Evolutionary conservation across 2,797 vertebrate genomes (phyloP).

Genomic region (Sebastes melanostomus): DNA sequence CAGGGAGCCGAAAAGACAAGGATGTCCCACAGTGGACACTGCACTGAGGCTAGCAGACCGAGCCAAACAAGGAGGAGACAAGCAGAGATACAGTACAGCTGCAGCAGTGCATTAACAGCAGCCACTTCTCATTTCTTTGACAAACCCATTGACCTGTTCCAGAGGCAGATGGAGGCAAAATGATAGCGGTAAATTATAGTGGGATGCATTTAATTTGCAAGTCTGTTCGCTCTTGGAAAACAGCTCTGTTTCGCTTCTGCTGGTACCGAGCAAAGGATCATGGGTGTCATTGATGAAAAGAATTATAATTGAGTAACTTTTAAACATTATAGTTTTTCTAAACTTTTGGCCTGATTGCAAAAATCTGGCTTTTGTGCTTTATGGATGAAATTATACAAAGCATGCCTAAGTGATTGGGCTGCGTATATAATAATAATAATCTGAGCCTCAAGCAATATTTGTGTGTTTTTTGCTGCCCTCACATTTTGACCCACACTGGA

Average conservation of each 20-base stretch:
- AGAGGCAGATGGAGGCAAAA: conserved; percentile 53
- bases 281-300: conserved; percentile 9
- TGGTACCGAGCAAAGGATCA: neutral
- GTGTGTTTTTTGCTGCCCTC: neutral
- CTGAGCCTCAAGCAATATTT: neutral
- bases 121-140: conserved; percentile 47
- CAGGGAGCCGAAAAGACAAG: neutral
- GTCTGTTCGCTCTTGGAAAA: conserved; percentile 18
- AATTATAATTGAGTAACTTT: conserved; percentile 3
- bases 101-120: conserved; percentile 36
- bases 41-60: neutral
- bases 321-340: neutral
- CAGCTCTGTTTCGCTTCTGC: conserved; percentile 5
- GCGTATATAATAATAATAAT: conserved; percentile 8
- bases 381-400: conserved; percentile 23
- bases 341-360: neutral
- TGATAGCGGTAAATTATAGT: conserved; percentile 45
- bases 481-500: neutral
- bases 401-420: conserved; percentile 14
- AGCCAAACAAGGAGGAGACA: neutral
- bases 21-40: neutral
- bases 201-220: conserved; percentile 48
- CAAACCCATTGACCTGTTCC: conserved; percentile 54
- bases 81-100: conserved; percentile 15
- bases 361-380: neutral